These are phyloP conservation scores for Porites divaricata DNA, from an alignment of 92 coral and sea anemone genomes.

Conservation along the genomic window DNA sequence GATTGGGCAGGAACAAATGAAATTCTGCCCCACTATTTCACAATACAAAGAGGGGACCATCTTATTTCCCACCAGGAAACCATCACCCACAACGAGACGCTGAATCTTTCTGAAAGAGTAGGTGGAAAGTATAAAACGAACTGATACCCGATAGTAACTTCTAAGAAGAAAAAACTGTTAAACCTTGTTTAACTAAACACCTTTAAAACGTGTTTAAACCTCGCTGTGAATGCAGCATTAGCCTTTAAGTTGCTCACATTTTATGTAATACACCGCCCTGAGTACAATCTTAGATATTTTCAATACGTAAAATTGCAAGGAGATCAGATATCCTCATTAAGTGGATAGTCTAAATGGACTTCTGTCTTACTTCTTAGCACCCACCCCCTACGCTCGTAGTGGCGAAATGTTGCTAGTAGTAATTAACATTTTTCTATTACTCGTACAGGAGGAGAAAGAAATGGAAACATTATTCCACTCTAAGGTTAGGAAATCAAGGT, in stretches of 20 bases:
- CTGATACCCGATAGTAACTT: constrained; percentile 19
- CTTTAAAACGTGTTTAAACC: not conserved
- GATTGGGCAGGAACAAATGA: constrained; percentile 24
- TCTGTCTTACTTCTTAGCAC: constrained; percentile 21
- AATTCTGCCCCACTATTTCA: constrained; percentile 11
- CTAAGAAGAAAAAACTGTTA: constrained; percentile 7
- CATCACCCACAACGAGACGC: not conserved
- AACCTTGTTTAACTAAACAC: too few species aligned
- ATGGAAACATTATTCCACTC: constrained; percentile 13
- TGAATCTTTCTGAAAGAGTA: constrained; percentile 19
- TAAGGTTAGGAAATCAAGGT: constrained; percentile 20
- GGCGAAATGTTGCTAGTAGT: constrained; percentile 1
- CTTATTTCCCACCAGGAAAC: constrained; percentile 28
- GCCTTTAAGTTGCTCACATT: constrained; percentile 15
- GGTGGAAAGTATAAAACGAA: constrained; percentile 9
- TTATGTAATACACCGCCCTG: constrained; percentile 11
- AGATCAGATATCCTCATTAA: constrained; percentile 5
- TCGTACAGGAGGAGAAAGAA: constrained; percentile 22
- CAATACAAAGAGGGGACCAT: constrained; percentile 2
- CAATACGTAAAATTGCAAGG: constrained; percentile 2
- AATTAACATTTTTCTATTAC: constrained; percentile 13
- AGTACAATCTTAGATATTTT: constrained; percentile 13
- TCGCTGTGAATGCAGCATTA: constrained; percentile 20
- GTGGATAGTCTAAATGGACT: constrained; percentile 13
- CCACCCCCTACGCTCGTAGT: constrained; percentile 4